Conservation (phyloP, 2,888 invertebrate genomes). For the Epirrita christyi region DNA sequence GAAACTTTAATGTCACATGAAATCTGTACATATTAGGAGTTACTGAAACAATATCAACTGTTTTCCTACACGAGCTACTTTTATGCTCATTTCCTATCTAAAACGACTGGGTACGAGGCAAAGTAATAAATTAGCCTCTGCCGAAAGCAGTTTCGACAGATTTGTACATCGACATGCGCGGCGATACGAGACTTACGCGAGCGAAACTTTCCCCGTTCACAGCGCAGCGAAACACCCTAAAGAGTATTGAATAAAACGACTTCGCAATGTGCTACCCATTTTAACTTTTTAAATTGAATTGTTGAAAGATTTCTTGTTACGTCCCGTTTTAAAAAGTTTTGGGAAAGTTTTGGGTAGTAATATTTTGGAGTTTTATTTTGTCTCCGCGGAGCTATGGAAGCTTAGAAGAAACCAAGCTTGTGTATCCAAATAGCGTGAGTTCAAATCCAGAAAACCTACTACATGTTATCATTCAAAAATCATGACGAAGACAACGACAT, state of each 20-base stretch:
- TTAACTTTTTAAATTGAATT: slow-evolving; percentile 35
- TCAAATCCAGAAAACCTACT: no score
- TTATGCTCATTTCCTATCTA: background rate
- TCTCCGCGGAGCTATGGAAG: no score
- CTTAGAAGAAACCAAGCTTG: no score
- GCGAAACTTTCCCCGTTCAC: slow-evolving; percentile 31
- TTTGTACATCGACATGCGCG: slow-evolving; percentile 33
- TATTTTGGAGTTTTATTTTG: slow-evolving; percentile 5
- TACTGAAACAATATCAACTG: no score
- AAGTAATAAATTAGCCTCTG: slow-evolving; percentile 30
- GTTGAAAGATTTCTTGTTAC: slow-evolving; percentile 27
- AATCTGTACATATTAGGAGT: no score
- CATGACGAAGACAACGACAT: no score
- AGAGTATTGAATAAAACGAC: slow-evolving; percentile 40
- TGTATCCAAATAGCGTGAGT: no score
- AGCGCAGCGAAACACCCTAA: slow-evolving; percentile 35
- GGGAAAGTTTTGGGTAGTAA: slow-evolving; percentile 16
- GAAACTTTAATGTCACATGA: no score
- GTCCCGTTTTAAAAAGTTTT: slow-evolving; percentile 24
- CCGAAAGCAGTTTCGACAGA: slow-evolving; percentile 32
- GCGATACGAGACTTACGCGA: slow-evolving; percentile 31
- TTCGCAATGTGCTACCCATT: slow-evolving; percentile 33
- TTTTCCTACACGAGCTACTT: background rate
- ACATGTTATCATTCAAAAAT: no score
- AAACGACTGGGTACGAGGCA: slow-evolving; percentile 8